Evolutionary conservation across 2,888 invertebrate species (phyloP), one percentile per base, ranked within the genome.

Genomic region (Megaustenia siamemsis): DNA sequence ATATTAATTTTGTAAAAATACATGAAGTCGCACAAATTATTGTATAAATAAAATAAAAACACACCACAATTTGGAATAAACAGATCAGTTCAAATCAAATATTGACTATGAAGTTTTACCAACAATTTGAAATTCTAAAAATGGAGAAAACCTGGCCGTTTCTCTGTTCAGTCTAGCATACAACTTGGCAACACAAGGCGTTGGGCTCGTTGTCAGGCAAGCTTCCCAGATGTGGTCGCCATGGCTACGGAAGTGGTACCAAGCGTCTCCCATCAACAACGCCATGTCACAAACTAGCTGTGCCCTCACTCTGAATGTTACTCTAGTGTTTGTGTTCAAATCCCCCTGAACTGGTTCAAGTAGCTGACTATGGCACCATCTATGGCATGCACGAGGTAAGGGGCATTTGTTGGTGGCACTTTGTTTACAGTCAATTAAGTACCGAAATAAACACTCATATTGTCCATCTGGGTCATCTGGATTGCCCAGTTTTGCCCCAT

Each of bases 281-380:
- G 92, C 92, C 69, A 93, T 91, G 69, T 92, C 92, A 38, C 89
- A 90, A 10, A 93, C 93, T 40, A 90, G 86, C 2, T 91, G 91
- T n/a, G 92, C 91, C 38, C 93, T 89, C 38, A 93, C 89, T 66
- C 92, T 88, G 88, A 93, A 93, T 53, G 91, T 91, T 68, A 92
- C 90, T 53, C 90, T 88, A 38, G 87, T 87, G 79, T 91, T 89
- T 21, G 89, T 76, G 53, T 89, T 89, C 38, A 93, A 89, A 82
- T 93, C 93, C 8, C 93, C 93, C 12, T 87, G 86, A 5, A 90
- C 88, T 32, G 93, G 93, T 82, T 93, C 93, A 56, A 92, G 88
- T 24, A 93, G 87, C 12, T 91, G 91, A 56, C 92, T 90, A 71
- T 90, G 89, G 73, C 88, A 87, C 93, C 93, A 93, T 66, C 92